A percentile compares a stretch with the other conserved stretches of the same genome.
Evolutionary conservation across 2,113 vertebrate genomes (phyloP).

Genomic region (Platycercus adscitus): DNA sequence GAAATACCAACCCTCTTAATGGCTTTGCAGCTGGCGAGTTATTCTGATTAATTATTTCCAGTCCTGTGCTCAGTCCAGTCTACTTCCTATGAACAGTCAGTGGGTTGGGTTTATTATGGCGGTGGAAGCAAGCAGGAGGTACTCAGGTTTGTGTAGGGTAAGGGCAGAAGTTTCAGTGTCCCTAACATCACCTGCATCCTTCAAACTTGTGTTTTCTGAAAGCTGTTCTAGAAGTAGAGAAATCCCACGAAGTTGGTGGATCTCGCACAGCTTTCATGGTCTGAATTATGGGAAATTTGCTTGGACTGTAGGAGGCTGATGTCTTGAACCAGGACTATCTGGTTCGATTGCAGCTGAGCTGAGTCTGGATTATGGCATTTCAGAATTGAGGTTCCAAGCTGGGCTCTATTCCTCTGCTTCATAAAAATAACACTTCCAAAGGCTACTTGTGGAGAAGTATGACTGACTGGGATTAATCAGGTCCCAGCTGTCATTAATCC

Average conservation of each 20-base stretch:
- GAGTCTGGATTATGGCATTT: background rate
- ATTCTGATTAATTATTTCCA: conserved; percentile 52
- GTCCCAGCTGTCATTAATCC: conserved; percentile 61
- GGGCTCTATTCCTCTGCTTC: background rate
- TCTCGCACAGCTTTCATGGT: background rate
- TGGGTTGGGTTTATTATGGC: background rate
- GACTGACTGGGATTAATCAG: conserved; percentile 54
- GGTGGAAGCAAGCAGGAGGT: background rate
- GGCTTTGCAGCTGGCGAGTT: conserved; percentile 36
- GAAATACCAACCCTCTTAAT: background rate
- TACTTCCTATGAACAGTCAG: conserved; percentile 8
- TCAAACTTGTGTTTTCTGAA: background rate
- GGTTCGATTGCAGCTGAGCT: background rate
- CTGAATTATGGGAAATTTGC: background rate
- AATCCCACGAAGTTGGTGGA: background rate
- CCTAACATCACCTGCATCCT: background rate
- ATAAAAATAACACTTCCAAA: conserved; percentile 47
- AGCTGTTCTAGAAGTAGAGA: background rate
- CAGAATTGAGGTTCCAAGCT: background rate
- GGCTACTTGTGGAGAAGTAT: background rate
- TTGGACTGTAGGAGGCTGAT: background rate
- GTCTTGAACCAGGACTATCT: background rate
- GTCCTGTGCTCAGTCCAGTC: background rate
- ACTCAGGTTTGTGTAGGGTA: background rate
- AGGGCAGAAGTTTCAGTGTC: background rate